These are phyloP conservation scores for Bombus ignitus DNA, from an alignment of 1,140 invertebrate genomes.

Conservation along the genomic window DNA sequence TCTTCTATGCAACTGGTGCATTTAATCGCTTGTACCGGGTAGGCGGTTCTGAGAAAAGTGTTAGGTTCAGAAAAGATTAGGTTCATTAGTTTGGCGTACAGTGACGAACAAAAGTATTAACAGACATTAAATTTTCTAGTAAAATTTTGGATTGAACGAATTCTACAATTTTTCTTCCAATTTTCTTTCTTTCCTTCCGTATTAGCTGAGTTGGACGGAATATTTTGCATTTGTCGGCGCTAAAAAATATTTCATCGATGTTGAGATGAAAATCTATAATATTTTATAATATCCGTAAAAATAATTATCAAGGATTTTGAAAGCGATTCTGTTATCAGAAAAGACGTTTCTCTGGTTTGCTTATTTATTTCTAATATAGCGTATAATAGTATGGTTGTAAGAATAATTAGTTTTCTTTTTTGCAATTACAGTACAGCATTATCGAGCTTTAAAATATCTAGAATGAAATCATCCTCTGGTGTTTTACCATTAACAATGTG, in stretches of 20 bases:
- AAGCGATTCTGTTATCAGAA: neutral
- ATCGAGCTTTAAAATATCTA: neutral
- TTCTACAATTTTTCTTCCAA: too few relatives aligned
- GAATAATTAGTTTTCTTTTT: neutral
- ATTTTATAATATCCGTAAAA: neutral
- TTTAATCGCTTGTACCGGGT: constrained; percentile 8
- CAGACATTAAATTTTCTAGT: neutral
- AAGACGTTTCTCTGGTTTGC: neutral
- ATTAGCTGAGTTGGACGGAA: too few relatives aligned
- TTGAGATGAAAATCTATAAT: neutral
- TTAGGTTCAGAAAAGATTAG: neutral
- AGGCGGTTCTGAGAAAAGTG: neutral
- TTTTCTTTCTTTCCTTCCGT: too few relatives aligned
- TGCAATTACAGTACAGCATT: neutral
- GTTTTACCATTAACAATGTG: neutral
- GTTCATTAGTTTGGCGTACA: neutral
- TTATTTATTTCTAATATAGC: neutral
- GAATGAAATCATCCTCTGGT: neutral
- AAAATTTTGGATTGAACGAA: too few relatives aligned
- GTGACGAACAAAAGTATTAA: neutral
- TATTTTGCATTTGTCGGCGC: neutral
- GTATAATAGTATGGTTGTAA: neutral
- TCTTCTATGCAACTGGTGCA: constrained; percentile 63
- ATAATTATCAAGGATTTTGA: neutral
- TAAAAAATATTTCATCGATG: neutral